Base-by-base conservation (phyloP, 2,113 vertebrate genomes). In the Grallaria varia region DNA sequence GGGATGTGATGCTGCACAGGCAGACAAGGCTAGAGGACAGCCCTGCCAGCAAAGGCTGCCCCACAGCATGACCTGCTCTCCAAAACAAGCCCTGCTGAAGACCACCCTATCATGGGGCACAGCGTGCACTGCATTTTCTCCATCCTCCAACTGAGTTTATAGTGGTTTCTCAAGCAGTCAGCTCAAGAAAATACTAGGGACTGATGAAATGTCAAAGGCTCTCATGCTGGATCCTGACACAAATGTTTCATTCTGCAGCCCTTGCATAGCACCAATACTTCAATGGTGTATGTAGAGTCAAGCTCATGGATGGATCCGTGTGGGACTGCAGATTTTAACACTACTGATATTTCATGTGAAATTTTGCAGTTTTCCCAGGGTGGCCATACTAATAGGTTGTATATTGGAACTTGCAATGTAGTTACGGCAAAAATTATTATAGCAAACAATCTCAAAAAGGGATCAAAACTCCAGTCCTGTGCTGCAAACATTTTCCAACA, bases 271-370 rank as follows among this genome's bases (percentile, higher is more conserved):
- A 64, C 53, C 55, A 49, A 2, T 17, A 19, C 23, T 79, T 62
- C 15, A 79, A 77, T 22, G 39, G 53, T 58, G 24, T 39, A 23
- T 21, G 37, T 33, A 56, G 80, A 92, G 47, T 49, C 49, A 90
- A 72, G 47, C n/a, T 86, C 44, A 33, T 8, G 44, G 59, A 90
- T 33, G 28, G 31, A 44, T 77, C 60, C 60, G 72, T 59, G 33
- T 23, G 64, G 78, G 47, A 94, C 9, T 86, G 72, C 14, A 52
- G 78, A 91, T 92, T 88, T 94, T 68, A 90, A 60, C 0, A 13
- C 85, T 84, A 78, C 67, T 80, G 92, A 88, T 96, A 94, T 92
- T 96, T 92, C 90, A 90, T 83, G 72, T 67, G 67, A 86, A 90
- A 74, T 55, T 93, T 92, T 90, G 31, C 55, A 40, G 79, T 56